Evolutionary conservation across 2,797 vertebrate species (phyloP), one percentile per base, ranked within the genome.

Genomic region (Cirrhinus molitorella): DNA sequence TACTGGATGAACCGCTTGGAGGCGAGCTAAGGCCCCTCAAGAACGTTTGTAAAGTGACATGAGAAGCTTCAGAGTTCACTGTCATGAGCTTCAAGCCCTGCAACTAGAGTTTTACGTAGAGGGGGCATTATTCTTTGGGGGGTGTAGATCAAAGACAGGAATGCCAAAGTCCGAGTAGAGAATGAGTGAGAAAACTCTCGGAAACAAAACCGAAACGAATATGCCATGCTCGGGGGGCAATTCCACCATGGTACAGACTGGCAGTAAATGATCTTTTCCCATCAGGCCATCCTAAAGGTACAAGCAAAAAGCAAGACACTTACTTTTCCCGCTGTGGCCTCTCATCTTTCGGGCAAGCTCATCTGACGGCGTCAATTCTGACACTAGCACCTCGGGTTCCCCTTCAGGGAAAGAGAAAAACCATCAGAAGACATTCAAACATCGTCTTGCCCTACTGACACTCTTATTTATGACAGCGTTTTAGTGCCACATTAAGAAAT

Each of bases 351-450:
- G 92, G 57, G 98, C 98, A 49, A 97, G 93, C 89, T 96, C 94
- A 10, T 99, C 98, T 0, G 96, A 97, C 0, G 95, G 95, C 0
- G 97, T 99, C 92, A 96, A 95, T 87, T 98, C 96, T 0, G 98
- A 99, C 85, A 99, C 97, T 77, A 98, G 96, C 86, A 99, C 97
- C 2, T 97, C 96, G 28, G 97, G 92, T 75, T 96, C 96, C 94
- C 92, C 90, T 96, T 91, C 0, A 45, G 79, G 76, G 11, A 37
- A 31, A 49, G 78, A 47, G 4, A 40, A 49, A 55, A 10, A 21
- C 11, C 2, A 16, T 68, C 37, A 67, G 47, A 68, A 53, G 37
- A 57, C n/a, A 74, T 88, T 85, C 73, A 49, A 25, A 25, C 40
- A 47, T 75, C 76, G 66, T 59, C 82, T 84, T 84, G 90, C 85